Conservation (phyloP, 2,113 vertebrate genomes). For the Mormyrus lacerda region DNA sequence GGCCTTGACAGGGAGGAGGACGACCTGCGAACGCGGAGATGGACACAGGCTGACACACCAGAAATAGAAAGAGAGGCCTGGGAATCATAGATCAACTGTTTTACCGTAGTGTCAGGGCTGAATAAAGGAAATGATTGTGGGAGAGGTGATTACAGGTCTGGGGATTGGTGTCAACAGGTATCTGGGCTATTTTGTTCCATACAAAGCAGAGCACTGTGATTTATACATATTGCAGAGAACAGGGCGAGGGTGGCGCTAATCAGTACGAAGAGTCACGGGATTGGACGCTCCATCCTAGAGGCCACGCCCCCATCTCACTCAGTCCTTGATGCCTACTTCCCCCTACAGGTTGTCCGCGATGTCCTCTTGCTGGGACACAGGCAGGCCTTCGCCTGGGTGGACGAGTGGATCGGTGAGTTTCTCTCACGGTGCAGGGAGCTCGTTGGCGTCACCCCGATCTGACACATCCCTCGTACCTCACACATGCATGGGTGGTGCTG, state of each 20-base stretch:
- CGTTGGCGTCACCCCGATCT: neutral
- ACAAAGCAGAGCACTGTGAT: neutral
- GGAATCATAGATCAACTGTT: neutral
- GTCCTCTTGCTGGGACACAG: conserved; percentile 88
- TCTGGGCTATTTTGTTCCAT: neutral
- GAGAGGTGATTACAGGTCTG: neutral
- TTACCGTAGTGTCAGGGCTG: neutral
- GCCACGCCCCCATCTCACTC: neutral
- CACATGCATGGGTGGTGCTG: neutral
- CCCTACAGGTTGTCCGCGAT: conserved; percentile 81
- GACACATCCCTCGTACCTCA: neutral
- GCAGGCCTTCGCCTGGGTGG: conserved; percentile 96
- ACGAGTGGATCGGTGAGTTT: conserved; percentile 96
- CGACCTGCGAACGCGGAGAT: neutral
- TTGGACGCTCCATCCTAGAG: neutral
- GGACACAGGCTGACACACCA: neutral
- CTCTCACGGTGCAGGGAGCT: neutral
- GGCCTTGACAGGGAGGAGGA: neutral
- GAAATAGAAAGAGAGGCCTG: neutral
- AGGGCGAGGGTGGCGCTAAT: neutral
- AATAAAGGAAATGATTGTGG: neutral
- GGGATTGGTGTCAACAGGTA: neutral
- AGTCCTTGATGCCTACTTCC: neutral
- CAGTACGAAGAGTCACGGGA: neutral
- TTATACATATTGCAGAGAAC: neutral